These are phyloP conservation scores for Nomia melanderi DNA, from an alignment of 1,140 invertebrate species.

Conservation along the genomic window DNA sequence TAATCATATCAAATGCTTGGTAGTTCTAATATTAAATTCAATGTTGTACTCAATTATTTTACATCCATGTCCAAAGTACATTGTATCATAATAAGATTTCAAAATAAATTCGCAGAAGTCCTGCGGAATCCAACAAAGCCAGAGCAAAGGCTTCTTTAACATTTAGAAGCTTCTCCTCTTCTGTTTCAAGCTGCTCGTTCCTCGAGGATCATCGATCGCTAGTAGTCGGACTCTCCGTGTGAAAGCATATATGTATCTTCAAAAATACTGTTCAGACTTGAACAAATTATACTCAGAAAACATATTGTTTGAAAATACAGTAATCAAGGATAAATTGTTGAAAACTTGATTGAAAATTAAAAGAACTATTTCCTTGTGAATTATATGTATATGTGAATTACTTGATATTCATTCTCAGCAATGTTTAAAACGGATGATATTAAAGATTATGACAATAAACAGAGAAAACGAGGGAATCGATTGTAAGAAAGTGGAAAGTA, in stretches of 20 bases:
- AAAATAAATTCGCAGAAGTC: not conserved
- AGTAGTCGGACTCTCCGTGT: slow-evolving; percentile 31
- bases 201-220: slow-evolving; percentile 57
- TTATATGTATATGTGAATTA: too few species aligned
- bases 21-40: too few species aligned
- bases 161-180: slow-evolving; percentile 52
- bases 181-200: slow-evolving; percentile 57
- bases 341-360: too few species aligned
- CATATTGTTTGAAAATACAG: not conserved
- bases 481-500: not conserved
- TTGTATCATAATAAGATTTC: not conserved
- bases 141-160: slow-evolving; percentile 39
- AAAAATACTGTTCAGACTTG: not conserved
- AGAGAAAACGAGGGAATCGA: not conserved
- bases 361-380: too few species aligned
- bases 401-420: not conserved
- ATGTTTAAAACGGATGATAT: too few species aligned
- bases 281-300: not conserved
- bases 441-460: too few species aligned
- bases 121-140: not conserved
- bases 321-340: too few species aligned
- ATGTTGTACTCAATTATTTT: too few species aligned
- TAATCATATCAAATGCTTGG: too few species aligned
- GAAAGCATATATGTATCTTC: slow-evolving; percentile 11
- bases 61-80: not conserved